phyloP scores from a whole-genome alignment of 2,888 invertebrate genomes.

The Drosophila putrida region DNA sequence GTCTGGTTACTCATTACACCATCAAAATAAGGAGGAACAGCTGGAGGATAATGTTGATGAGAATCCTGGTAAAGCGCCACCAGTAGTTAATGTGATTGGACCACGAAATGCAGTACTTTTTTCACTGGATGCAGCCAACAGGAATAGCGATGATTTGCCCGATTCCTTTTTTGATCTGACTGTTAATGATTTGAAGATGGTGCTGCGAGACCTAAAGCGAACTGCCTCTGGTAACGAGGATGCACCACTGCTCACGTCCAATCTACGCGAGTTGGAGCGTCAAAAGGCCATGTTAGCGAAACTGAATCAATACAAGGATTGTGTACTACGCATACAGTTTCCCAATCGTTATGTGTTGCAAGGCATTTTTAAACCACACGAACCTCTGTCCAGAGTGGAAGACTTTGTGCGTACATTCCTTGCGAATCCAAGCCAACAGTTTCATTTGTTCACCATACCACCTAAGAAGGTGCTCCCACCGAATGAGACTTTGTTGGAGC shows the following conservation, averaged over 20 bases:
- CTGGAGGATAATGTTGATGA: constrained; percentile 50
- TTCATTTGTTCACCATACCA: constrained; percentile 94
- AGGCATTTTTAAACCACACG: constrained; percentile 92
- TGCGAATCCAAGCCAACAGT: constrained; percentile 88
- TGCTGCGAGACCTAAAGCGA: constrained; percentile 91
- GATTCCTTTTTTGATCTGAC: constrained; percentile 96
- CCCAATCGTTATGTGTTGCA: constrained; percentile 94
- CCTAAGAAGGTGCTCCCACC: constrained; percentile 90
- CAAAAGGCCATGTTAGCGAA: constrained; percentile 87
- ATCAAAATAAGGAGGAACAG: constrained; percentile 32
- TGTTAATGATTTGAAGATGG: constrained; percentile 91
- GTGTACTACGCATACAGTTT: constrained; percentile 94
- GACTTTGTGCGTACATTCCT: constrained; percentile 92
- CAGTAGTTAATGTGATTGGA: constrained; percentile 80
- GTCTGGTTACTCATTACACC: constrained; percentile 74
- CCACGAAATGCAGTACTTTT: constrained; percentile 91
- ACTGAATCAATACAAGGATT: constrained; percentile 90
- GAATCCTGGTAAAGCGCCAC: constrained; percentile 59
- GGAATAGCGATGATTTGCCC: constrained; percentile 89
- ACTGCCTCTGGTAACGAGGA: constrained; percentile 89
- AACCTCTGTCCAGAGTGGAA: constrained; percentile 90
- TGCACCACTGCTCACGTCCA: constrained; percentile 90
- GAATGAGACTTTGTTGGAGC: constrained; percentile 89
- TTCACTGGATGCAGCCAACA: constrained; percentile 88
- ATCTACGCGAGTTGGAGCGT: constrained; percentile 88